These are phyloP conservation scores for human (Homo sapiens) DNA, from an alignment of 2,113 vertebrate species.

Conservation along the genomic window DNA sequence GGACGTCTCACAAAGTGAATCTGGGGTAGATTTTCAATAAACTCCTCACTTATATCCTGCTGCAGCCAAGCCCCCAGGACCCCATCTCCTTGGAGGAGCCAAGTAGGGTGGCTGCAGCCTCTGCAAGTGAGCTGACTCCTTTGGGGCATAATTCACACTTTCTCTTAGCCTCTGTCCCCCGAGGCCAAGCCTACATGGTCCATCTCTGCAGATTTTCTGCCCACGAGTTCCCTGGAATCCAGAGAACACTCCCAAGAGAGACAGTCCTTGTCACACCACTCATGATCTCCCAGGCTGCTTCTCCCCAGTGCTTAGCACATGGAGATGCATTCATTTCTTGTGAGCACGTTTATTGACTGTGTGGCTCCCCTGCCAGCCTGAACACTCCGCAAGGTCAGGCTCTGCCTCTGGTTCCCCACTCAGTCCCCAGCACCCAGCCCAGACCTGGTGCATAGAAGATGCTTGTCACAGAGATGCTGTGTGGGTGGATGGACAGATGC, in stretches of 20 bases:
- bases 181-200: neutral
- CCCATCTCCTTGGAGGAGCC: neutral
- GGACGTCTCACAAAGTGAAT: neutral
- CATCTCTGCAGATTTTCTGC: neutral
- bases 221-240: slow-evolving; percentile 8
- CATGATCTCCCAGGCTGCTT: neutral
- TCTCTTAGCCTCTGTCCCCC: neutral
- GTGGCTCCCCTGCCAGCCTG: neutral
- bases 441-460: neutral
- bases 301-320: neutral
- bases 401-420: neutral
- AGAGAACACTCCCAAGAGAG: slow-evolving; percentile 11
- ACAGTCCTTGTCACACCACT: neutral
- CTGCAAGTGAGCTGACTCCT: neutral
- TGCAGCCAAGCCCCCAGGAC: neutral
- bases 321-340: neutral
- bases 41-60: neutral
- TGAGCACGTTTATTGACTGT: neutral
- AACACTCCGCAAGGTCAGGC: neutral
- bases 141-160: neutral
- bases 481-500: neutral
- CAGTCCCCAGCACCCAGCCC: neutral
- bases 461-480: neutral
- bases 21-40: neutral
- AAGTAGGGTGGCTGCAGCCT: neutral